phyloP scores from a whole-genome alignment of 2,113 vertebrate species.

The Microcebus griseorufus region DNA sequence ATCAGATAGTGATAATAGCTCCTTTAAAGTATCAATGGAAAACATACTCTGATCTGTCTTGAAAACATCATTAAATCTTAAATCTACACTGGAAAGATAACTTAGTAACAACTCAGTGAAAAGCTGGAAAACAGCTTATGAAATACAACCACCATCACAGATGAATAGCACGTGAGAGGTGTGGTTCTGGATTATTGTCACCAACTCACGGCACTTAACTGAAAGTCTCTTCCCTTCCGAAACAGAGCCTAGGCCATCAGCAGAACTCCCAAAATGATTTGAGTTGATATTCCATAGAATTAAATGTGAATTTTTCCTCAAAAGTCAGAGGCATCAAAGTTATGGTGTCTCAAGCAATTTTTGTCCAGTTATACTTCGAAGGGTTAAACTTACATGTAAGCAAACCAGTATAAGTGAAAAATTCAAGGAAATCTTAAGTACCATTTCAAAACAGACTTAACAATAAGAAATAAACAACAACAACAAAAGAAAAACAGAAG shows the following conservation, averaged over 20 bases:
- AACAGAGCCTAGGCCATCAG: not conserved
- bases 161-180: not conserved
- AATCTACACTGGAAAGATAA: slow-evolving; percentile 66
- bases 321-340: not conserved
- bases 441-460: not conserved
- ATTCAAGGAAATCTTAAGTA: not conserved
- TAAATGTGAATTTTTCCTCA: not conserved
- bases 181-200: slow-evolving; percentile 13
- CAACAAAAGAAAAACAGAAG: not conserved
- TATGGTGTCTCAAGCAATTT: not conserved
- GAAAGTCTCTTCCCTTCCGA: not conserved
- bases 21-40: slow-evolving; percentile 52
- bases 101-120: slow-evolving; percentile 54
- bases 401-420: slow-evolving; percentile 15
- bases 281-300: not conserved
- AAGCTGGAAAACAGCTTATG: slow-evolving; percentile 72
- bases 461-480: not conserved
- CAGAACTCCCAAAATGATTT: not conserved
- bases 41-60: slow-evolving; percentile 56
- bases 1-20: slow-evolving; percentile 26
- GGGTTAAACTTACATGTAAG: slow-evolving; percentile 11
- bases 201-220: not conserved
- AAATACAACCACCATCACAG: slow-evolving; percentile 32
- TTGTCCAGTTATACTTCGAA: slow-evolving; percentile 10
- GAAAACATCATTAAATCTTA: slow-evolving; percentile 70